A percentile compares a stretch with the other conserved stretches of the same genome.
Conservation (phyloP, 2,113 vertebrate species). For the Arothron firmamentum region DNA sequence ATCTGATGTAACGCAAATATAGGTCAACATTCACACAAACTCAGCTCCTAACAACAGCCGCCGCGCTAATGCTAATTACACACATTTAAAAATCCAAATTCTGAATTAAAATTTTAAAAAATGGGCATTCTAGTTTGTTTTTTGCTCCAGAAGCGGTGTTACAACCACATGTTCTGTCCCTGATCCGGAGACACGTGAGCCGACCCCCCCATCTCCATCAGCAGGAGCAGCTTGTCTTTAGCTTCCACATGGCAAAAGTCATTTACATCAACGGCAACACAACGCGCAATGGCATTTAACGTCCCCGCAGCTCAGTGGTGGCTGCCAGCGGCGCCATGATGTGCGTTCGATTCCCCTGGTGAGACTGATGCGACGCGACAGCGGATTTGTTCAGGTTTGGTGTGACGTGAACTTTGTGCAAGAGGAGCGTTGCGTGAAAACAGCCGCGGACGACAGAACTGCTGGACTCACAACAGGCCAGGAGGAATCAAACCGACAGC, state of each 20-base stretch:
- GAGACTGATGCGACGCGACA: slow-evolving; percentile 69
- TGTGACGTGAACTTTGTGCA: slow-evolving; percentile 50
- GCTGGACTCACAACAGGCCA: not conserved
- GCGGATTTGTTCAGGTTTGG: slow-evolving; percentile 55
- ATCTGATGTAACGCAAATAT: no score
- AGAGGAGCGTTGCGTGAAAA: not conserved
- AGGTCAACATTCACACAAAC: no score
- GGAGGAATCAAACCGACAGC: no score
- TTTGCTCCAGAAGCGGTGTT: no score
- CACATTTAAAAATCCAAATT: no score
- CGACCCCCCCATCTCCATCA: slow-evolving; percentile 29
- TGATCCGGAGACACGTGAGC: no score
- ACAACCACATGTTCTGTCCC: no score
- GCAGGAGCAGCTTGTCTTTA: slow-evolving; percentile 59
- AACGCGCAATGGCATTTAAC: slow-evolving; percentile 73
- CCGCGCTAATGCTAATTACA: no score
- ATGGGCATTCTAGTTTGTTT: no score
- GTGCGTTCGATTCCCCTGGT: slow-evolving; percentile 57
- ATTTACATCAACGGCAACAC: slow-evolving; percentile 55
- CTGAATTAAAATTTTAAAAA: no score
- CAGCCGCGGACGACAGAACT: slow-evolving; percentile 22
- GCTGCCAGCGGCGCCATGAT: slow-evolving; percentile 58
- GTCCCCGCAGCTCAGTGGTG: slow-evolving; percentile 61
- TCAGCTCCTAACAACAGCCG: no score
- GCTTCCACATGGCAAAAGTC: slow-evolving; percentile 60